Percentiles rank a stretch among this genome's conserved stretches.
These are phyloP conservation scores for Sitophilus oryzae DNA, from an alignment of 1,140 invertebrate species.

Conservation along the genomic window DNA sequence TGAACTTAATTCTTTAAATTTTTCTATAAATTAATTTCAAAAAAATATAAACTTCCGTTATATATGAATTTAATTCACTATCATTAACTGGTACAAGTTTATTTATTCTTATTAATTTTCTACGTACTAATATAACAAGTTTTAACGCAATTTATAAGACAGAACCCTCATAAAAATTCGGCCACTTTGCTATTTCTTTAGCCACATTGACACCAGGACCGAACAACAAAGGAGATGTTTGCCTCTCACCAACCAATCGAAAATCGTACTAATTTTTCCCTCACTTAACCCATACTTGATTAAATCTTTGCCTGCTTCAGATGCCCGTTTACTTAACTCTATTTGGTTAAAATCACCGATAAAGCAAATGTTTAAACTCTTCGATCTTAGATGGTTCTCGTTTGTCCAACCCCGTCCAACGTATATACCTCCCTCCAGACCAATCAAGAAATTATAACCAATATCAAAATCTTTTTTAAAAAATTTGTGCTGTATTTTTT, in stretches of 20 bases:
- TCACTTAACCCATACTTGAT: constrained; percentile 39
- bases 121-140: too few relatives aligned
- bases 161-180: constrained; percentile 28
- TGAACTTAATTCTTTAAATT: too few relatives aligned
- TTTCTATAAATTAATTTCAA: too few relatives aligned
- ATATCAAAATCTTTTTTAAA: constrained; percentile 42
- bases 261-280: constrained; percentile 42
- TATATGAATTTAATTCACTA: too few relatives aligned
- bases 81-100: too few relatives aligned
- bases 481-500: constrained; percentile 40
- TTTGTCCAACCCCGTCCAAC: constrained; percentile 57
- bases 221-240: constrained; percentile 39
- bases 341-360: constrained; percentile 46
- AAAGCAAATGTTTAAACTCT: constrained; percentile 46
- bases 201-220: constrained; percentile 41
- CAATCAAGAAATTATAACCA: constrained; percentile 63
- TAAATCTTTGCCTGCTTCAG: constrained; percentile 27
- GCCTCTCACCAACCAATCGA: constrained; percentile 47
- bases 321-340: constrained; percentile 36
- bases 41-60: too few relatives aligned
- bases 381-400: constrained; percentile 49
- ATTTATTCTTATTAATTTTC: too few relatives aligned
- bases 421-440: constrained; percentile 61
- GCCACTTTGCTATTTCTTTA: constrained; percentile 37
- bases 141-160: constrained; percentile 8